Evolutionary conservation across 2,113 vertebrate species (phyloP), one percentile per base, ranked within the genome.

Genomic region (Sapajus apella): DNA sequence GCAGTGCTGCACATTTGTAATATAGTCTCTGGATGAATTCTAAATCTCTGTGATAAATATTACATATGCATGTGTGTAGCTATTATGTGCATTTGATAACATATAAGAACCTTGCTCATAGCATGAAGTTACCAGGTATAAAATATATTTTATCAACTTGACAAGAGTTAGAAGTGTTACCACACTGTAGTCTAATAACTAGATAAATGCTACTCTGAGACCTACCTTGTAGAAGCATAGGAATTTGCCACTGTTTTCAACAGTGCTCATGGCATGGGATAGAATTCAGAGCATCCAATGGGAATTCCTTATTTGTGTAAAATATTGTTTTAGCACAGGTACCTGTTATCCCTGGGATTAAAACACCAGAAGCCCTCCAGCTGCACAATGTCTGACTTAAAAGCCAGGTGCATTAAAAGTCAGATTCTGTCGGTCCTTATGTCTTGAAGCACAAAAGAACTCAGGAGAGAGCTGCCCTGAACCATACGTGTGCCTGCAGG

Each of bases 371-470:
- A 84, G 35, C 90, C 89, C 84, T 95, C 43, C 12, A 79, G 83
- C 86, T 55, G 84, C 52, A 70, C 8, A 9, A 0, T 18, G 72
- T 85, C 85, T 56, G 70, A 55, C 58, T 88, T 82, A 55, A 64
- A 95, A 97, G 27, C 64, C 68, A 94, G 82, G 27, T n/a, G 35
- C 25, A 21, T 9, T 52, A 64, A 23, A 75, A 87, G 86, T 40
- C 50, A 35, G 73, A 14, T 30, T 72, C 86, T 86, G 32, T 25
- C 0, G 52, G 95, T 91, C 96, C 93, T 75, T 23, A 2, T 1
- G 14, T 85, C 87, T 96, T 5, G 7, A n/a, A 21, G 70, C 80
- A 77, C 18, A 30, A 23, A 50, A 64, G 68, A 72, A 30, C 47
- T 30, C 83, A 66, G 3, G 21, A 20, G 61, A 61, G 16, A 92